Percentiles rank a stretch among this genome's conserved stretches.
These are phyloP conservation scores for Coptotermes formosanus DNA, from an alignment of 1,140 invertebrate genomes.

Conservation along the genomic window DNA sequence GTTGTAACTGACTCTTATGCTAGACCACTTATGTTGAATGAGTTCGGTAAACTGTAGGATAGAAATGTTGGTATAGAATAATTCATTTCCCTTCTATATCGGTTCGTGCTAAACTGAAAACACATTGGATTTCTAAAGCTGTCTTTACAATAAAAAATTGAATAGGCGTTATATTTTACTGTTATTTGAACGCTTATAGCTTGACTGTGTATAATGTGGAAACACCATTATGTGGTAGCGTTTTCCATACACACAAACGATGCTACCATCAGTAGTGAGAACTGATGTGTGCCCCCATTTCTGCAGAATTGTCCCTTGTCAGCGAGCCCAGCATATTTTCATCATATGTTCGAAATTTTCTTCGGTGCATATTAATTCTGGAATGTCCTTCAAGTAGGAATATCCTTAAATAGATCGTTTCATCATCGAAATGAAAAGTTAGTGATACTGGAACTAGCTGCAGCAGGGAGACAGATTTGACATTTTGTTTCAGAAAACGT, in stretches of 20 bases:
- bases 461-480: too few species aligned
- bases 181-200: neutral
- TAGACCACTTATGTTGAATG: neutral
- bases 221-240: neutral
- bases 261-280: neutral
- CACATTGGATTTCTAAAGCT: neutral
- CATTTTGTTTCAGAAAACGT: too few species aligned
- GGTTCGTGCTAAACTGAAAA: neutral
- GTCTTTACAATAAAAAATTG: neutral
- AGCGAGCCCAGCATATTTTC: too few species aligned
- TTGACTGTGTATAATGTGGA: neutral
- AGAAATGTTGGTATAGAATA: neutral
- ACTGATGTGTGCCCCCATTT: neutral
- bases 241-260: neutral
- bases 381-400: too few species aligned
- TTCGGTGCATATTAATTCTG: too few species aligned
- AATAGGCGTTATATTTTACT: neutral
- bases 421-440: too few species aligned
- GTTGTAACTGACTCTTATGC: neutral
- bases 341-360: too few species aligned
- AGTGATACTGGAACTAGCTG: too few species aligned
- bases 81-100: neutral
- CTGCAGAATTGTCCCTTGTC: neutral
- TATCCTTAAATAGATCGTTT: too few species aligned
- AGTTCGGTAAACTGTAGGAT: neutral